Evolutionary conservation across 2,888 invertebrate genomes (phyloP).

Genomic region (Frankliniella intonsa): DNA sequence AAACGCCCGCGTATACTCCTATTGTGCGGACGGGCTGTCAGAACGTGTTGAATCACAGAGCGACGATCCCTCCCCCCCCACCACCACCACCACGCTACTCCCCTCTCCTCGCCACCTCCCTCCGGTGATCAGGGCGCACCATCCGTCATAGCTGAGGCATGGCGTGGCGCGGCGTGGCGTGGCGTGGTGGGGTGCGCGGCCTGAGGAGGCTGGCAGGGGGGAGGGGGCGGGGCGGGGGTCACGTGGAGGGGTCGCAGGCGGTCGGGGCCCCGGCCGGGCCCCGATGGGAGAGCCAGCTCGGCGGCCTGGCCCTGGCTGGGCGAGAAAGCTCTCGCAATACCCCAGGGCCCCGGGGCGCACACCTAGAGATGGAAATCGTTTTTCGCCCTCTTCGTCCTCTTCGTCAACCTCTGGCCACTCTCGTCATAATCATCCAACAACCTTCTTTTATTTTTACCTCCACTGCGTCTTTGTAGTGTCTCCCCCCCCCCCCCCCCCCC

Average conservation of each 20-base stretch:
- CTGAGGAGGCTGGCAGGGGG: neutral
- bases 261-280: too few species aligned
- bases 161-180: conserved; percentile 1
- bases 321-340: neutral
- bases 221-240: neutral
- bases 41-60: conserved; percentile 22
- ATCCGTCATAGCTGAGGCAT: neutral
- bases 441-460: too few species aligned
- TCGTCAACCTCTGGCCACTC: too few species aligned
- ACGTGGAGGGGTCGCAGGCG: too few species aligned
- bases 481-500: too few species aligned
- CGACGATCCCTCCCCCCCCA: neutral
- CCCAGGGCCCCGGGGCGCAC: too few species aligned
- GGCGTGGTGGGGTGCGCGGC: neutral
- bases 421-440: too few species aligned
- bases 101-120: neutral
- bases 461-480: too few species aligned
- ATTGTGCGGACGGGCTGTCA: conserved; percentile 6
- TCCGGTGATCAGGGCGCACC: conserved; percentile 9
- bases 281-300: too few species aligned
- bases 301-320: neutral
- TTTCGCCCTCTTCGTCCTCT: too few species aligned
- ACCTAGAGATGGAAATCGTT: too few species aligned
- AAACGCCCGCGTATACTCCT: neutral
- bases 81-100: neutral